Conservation (phyloP, 2,113 vertebrate species). For the Uropsilus gracilis region DNA sequence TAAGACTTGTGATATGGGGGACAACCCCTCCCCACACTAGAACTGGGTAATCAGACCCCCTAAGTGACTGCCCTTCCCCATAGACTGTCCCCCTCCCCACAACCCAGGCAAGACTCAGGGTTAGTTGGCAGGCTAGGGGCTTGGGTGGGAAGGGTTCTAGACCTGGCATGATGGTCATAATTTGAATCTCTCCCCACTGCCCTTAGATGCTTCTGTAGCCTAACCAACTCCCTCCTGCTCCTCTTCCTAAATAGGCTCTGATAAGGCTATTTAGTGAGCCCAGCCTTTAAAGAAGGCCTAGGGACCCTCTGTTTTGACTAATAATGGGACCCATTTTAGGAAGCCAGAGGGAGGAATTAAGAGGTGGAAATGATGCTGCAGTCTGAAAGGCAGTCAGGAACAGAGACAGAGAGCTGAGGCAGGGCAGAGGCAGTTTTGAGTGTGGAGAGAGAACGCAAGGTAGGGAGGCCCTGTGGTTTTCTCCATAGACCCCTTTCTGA, state of each 20-base stretch:
- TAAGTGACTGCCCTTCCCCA: neutral
- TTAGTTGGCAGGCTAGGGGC: neutral
- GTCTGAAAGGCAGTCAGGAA: neutral
- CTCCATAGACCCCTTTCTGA: neutral
- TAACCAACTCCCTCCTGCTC: neutral
- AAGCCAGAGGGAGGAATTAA: neutral
- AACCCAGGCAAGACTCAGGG: neutral
- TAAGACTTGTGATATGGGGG: neutral
- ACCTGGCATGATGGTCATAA: neutral
- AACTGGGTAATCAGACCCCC: neutral
- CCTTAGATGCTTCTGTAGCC: neutral
- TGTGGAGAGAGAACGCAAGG: neutral
- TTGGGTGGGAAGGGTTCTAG: neutral
- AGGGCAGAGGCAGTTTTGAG: neutral
- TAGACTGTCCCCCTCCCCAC: neutral
- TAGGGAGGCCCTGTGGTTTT: neutral
- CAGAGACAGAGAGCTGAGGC: neutral
- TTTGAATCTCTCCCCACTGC: neutral
- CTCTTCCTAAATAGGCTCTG: neutral
- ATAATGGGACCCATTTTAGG: neutral
- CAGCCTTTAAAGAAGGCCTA: neutral
- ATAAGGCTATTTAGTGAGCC: neutral
- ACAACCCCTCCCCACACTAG: rapidly evolving
- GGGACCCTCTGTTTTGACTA: neutral
- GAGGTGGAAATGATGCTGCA: neutral